Conservation (phyloP, 1,140 invertebrate species). For the Episyrphus balteatus region DNA sequence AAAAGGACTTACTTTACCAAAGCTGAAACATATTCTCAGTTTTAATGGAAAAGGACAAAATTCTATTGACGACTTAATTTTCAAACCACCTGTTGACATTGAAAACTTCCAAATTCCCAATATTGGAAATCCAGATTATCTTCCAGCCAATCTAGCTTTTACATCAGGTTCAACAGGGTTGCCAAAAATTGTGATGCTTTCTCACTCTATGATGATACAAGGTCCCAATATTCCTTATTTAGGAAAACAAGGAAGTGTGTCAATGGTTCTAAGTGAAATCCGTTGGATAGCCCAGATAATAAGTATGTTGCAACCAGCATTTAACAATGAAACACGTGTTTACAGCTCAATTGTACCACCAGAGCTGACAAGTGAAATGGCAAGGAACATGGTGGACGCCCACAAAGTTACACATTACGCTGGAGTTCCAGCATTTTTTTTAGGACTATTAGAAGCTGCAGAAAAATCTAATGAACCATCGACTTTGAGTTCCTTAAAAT, state of each 20-base stretch:
- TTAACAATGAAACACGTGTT: not conserved
- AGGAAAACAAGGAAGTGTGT: not conserved
- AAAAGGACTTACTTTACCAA: not conserved
- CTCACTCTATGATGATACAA: not conserved
- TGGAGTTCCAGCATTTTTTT: not conserved
- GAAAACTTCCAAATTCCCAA: not conserved
- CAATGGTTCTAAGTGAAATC: not conserved
- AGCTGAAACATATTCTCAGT: not conserved
- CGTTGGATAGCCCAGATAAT: constrained; percentile 1
- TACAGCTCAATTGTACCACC: not conserved
- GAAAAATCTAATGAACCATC: not conserved
- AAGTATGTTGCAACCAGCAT: constrained; percentile 1
- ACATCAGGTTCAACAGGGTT: constrained; percentile 4
- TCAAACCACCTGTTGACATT: not conserved
- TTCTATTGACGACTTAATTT: not conserved
- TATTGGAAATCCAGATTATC: not conserved
- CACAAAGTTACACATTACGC: not conserved
- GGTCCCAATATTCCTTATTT: not conserved
- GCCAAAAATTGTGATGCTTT: constrained; percentile 1
- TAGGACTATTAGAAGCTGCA: not conserved
- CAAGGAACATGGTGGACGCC: not conserved
- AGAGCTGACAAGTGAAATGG: not conserved
- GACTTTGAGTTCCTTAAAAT: not conserved
- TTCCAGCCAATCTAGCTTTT: not conserved
- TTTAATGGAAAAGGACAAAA: not conserved